Base-by-base conservation (phyloP, 1,140 invertebrate species). In the Pogonus chalceus region DNA sequence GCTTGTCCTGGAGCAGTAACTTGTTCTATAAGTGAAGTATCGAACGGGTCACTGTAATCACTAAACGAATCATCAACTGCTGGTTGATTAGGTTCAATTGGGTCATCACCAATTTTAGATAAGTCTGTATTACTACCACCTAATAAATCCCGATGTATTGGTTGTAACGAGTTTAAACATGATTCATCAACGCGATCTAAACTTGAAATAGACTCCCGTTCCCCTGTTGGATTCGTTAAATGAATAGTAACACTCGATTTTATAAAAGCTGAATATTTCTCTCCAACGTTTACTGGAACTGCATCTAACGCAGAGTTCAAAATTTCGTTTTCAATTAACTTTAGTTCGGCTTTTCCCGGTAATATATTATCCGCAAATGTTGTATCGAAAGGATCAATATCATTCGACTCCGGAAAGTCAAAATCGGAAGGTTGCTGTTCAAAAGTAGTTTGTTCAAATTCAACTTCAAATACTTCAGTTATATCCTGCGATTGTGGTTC, bases 321-420 rank as follows among this genome's bases (percentile, higher is more conserved):
- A 51, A 81, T 69, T 59, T 81, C 79, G 56, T 76, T 79, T 73
- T 81, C 77, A 64, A 81, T 80, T 65, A 78, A 70, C 56, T 78
- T 81, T 20, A 79, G 63, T 67, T 84, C 80, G 22, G 74, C 71
- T 67, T 83, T 81, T 26, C 81, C 81, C 7, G 84, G 83, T 46
- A 88, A 68, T 35, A 90, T 77, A 61, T 84, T 84, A 35, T 87
- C 84, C 0, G 84, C 88, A 72, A 89, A 88, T 46, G 84, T 81
- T 9, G 89, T 92, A 64, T 92, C 89, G 63, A 93, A 93, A 0
- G 88, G 89, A 79, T 91, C 88, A 54, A 77, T 75, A 51, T 81
- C 83, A 60, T 82, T 79, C n/a, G n/a, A n/a, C n/a, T n/a, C n/a
- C n/a, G n/a, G n/a, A n/a, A n/a, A n/a, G n/a, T n/a, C n/a, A n/a